A percentile compares a stretch with the other conserved stretches of the same genome.
These are phyloP conservation scores for Lacerta agilis DNA, from an alignment of 2,797 vertebrate species.

Conservation along the genomic window DNA sequence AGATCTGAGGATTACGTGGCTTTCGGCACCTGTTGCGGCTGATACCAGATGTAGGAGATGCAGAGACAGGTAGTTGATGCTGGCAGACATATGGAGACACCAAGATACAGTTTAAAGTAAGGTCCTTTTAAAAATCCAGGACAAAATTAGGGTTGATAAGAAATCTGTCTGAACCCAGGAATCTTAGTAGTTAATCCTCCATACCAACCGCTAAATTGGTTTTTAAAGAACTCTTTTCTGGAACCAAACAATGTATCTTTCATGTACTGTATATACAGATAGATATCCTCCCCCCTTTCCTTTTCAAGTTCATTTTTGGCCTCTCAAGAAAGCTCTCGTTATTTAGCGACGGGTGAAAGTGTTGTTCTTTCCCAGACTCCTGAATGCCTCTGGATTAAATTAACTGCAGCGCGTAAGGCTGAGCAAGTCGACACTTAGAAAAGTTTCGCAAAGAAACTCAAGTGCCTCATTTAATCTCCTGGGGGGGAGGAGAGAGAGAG, in stretches of 20 bases:
- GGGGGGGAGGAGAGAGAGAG: slow-evolving; percentile 32
- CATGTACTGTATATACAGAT: slow-evolving; percentile 27
- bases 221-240: slow-evolving; percentile 2
- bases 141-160: background rate
- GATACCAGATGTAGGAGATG: no score
- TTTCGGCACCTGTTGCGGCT: no score
- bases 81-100: no score
- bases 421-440: background rate
- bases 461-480: slow-evolving; percentile 38
- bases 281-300: slow-evolving; percentile 10
- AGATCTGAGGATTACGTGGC: no score
- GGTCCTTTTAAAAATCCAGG: background rate
- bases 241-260: slow-evolving; percentile 21
- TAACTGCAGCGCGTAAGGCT: slow-evolving; percentile 11
- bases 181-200: slow-evolving; percentile 2
- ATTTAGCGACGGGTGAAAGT: slow-evolving; percentile 12
- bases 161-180: background rate
- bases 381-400: slow-evolving; percentile 42
- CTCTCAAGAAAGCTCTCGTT: slow-evolving; percentile 42
- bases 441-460: slow-evolving; percentile 40
- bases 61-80: no score
- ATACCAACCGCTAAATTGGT: slow-evolving; percentile 11
- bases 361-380: slow-evolving; percentile 45
- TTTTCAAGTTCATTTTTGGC: slow-evolving; percentile 37
- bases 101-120: no score